A percentile compares a stretch with the other conserved stretches of the same genome.
phyloP scores from a whole-genome alignment of 2,888 invertebrate species.

The Rhagium mordax region DNA sequence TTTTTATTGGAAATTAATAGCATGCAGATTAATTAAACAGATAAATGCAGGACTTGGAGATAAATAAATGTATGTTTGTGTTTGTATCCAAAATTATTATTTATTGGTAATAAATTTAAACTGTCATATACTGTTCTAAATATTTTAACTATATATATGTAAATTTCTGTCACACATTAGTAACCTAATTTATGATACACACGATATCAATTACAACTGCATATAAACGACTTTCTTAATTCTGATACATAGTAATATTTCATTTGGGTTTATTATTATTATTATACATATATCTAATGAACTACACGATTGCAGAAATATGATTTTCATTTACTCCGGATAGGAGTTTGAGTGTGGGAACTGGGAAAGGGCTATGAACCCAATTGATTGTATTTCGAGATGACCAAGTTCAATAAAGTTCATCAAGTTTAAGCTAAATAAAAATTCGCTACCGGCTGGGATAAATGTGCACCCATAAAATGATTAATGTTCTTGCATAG shows the following conservation, averaged over 20 bases:
- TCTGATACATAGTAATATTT: too few species aligned
- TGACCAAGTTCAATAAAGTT: neutral
- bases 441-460: neutral
- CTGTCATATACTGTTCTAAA: neutral
- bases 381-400: neutral
- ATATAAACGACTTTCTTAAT: too few species aligned
- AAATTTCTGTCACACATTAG: neutral
- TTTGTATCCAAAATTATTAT: slow-evolving; percentile 10
- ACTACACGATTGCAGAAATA: too few species aligned
- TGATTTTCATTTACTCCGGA: neutral
- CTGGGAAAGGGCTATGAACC: neutral
- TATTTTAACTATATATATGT: neutral
- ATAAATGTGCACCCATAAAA: neutral
- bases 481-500: neutral
- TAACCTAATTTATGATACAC: neutral
- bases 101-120: neutral
- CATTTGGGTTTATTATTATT: too few species aligned
- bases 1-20: slow-evolving; percentile 26
- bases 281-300: too few species aligned
- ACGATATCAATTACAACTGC: neutral
- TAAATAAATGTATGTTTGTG: too few species aligned
- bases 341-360: neutral
- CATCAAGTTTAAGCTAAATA: neutral
- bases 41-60: slow-evolving; percentile 16
- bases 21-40: slow-evolving; percentile 33